Evolutionary conservation across 2,113 vertebrate species (phyloP), one percentile per base, ranked within the genome.

Genomic region (Callithrix jacchus): DNA sequence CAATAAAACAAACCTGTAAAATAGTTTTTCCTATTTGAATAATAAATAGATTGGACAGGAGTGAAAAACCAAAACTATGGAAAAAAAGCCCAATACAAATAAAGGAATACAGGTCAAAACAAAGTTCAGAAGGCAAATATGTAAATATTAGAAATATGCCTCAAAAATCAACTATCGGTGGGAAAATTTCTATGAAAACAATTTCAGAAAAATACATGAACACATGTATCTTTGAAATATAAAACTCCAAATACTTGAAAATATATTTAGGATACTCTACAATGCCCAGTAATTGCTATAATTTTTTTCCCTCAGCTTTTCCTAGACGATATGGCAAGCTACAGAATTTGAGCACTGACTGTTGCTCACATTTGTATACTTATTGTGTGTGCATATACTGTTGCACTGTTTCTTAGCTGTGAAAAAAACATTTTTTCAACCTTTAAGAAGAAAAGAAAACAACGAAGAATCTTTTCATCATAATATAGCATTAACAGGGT

Each of bases 341-440:
- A 73, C 9, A 89, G 16, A 11, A 79, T 92, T 87, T 95, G 56
- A 89, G 77, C 61, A 88, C 6, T 92, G 49, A 91, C 9, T 76
- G 47, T 70, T 95, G 61, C 61, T 64, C 61, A 64, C 11, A 79
- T 92, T 87, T 93, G 56, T 92, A 77, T 56, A 88, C 3, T 92
- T 56, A 91, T 8, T 76, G 47, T 70, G 27, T 64, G 61, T 30
- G 30, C 61, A 64, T 64, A 64, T 64, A 64, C 61, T 64, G 61
- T 2, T 64, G 61, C 61, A 32, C 61, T 64, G 27, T 73, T 94
- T 93, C 32, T 87, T 49, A 88, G 76, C 11, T 96, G 61, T 88
- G 84, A 94, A 94, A 97, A 95, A 81, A 94, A 37, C 16, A 95
- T 88, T 79, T 96, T 64, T 92, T 94, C 25, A 96, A 83, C 13